Base-by-base conservation (phyloP, 2,888 invertebrate species). In the Listrodromus nycthemerus region DNA sequence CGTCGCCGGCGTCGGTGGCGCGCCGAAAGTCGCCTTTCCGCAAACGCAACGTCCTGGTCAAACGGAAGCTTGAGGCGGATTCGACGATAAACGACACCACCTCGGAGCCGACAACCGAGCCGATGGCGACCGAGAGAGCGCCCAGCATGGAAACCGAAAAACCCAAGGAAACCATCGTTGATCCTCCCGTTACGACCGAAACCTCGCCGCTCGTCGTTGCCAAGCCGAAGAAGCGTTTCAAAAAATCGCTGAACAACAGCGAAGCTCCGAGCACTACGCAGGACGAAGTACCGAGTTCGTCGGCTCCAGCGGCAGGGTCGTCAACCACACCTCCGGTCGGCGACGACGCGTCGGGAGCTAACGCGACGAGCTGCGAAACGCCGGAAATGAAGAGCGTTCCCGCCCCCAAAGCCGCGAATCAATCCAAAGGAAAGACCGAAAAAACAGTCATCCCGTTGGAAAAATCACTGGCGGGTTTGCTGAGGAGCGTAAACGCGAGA, bases 61-160 rank as follows among this genome's bases (percentile, higher is more conserved):
- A 85, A 33, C 30, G 41, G 85, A 88, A 77, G 61, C 76, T 10
- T 80, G 87, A 81, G 33, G 82, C 37, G 5, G 87, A 87, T n/a
- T 16, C 63, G 37, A 19, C 74, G 52, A 55, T 37, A 1, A 77
- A 63, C 63, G 82, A 77, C 7, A 65, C 83, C n/a, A 45, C 67
- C 19, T 30, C 0, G 21, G 52, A 75, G 4, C 13, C 79, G 2
- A 19, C 66, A 10, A 75, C 65, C 27, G 69, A 75, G 16, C 65
- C 65, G 10, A 55, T 65, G 6, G 69, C 27, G 10, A 77, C 16
- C 19, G n/a, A 33, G 67, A 69, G 58, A 2, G 10, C 69, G 55
- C 63, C 24, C 21, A 0, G 24, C 33, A 19, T 71, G 27, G 85
- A 85, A 8, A 61, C 10, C 13, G 82, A 82, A 30, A 78, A 80